phyloP scores from a whole-genome alignment of 1,140 invertebrate genomes.

The Zaprionus ornatus region DNA sequence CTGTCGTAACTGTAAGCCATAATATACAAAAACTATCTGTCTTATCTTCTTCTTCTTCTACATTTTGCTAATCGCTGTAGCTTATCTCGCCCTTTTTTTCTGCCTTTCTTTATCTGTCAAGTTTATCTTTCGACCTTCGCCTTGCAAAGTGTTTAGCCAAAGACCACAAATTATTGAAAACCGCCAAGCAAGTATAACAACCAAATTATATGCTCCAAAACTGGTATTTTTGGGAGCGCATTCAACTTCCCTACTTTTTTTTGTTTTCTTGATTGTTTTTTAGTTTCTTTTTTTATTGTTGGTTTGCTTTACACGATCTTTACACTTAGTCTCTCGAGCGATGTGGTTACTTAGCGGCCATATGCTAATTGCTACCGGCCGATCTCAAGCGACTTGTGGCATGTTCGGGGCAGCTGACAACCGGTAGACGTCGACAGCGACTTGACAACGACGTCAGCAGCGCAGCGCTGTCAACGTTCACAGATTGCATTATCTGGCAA shows the following conservation, averaged over 20 bases:
- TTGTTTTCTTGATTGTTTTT: neutral
- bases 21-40: neutral
- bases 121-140: constrained; percentile 27
- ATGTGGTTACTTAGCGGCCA: constrained; percentile 51
- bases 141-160: constrained; percentile 30
- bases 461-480: constrained; percentile 2
- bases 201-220: constrained; percentile 33
- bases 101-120: neutral
- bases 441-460: constrained; percentile 8
- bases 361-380: constrained; percentile 60
- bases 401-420: constrained; percentile 10
- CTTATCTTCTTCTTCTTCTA: neutral
- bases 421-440: constrained; percentile 47
- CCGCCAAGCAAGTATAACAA: constrained; percentile 7
- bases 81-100: neutral
- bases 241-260: constrained; percentile 18
- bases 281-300: neutral
- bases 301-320: neutral
- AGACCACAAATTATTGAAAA: constrained; percentile 28
- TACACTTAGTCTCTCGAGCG: constrained; percentile 5
- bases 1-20: neutral
- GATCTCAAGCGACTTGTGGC: constrained; percentile 43
- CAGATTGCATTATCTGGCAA: constrained; percentile 16
- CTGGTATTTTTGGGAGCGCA: constrained; percentile 42
- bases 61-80: neutral